A percentile compares a stretch with the other conserved stretches of the same genome.
Conservation (phyloP, 1,140 invertebrate genomes). For the Aphis craccivora region DNA sequence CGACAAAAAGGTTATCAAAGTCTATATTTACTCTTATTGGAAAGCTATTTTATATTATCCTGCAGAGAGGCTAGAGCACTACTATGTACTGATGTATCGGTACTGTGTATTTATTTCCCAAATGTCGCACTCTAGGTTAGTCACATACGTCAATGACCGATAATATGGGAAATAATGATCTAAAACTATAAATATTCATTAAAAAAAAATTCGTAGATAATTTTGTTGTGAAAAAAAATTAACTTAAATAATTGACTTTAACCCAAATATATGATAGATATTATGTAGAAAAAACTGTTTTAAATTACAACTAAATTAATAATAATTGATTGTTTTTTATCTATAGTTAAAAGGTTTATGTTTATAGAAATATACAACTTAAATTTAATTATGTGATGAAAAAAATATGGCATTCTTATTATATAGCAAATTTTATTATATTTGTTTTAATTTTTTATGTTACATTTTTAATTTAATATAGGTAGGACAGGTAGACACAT, state of each 20-base stretch:
- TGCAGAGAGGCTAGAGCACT: not conserved
- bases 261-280: not conserved
- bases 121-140: not conserved
- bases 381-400: not conserved
- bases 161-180: constrained; percentile 29
- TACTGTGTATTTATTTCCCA: not conserved
- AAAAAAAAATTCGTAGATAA: constrained; percentile 16
- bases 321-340: constrained; percentile 29
- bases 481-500: not conserved
- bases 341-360: not conserved
- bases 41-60: not conserved
- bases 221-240: not conserved
- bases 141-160: constrained; percentile 5
- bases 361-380: constrained; percentile 8
- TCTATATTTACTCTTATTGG: not conserved
- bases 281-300: constrained; percentile 14
- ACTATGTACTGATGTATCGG: not conserved
- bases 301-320: not conserved
- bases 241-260: constrained; percentile 13
- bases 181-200: constrained; percentile 17
- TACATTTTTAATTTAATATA: not conserved
- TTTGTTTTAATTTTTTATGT: no score
- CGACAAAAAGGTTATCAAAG: constrained; percentile 49
- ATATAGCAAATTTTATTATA: not conserved
- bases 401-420: not conserved